These are phyloP conservation scores for Syngnathus acus DNA, from an alignment of 2,797 vertebrate genomes.

Conservation along the genomic window DNA sequence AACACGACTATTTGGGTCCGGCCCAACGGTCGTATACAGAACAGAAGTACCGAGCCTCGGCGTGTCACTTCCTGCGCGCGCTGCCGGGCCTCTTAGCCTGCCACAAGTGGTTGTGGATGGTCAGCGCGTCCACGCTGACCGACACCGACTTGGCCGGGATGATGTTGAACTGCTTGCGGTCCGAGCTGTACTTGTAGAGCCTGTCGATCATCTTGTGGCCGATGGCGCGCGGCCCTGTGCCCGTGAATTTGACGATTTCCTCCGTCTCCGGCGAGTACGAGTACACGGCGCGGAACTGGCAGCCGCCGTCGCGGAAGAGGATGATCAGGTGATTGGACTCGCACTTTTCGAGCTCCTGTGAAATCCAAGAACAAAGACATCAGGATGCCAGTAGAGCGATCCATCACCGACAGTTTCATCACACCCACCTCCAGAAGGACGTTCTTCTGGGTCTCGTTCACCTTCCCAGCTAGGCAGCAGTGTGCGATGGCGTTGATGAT, in stretches of 20 bases:
- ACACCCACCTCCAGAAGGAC: constrained; percentile 83
- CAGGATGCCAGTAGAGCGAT: neutral
- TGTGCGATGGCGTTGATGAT: constrained; percentile 95
- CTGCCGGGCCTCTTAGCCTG: constrained; percentile 85
- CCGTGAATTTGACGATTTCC: constrained; percentile 87
- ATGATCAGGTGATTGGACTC: constrained; percentile 99
- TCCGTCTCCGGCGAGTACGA: constrained; percentile 89
- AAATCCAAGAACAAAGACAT: constrained; percentile 5
- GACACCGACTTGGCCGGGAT: constrained; percentile 96
- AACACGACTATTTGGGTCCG: constrained; percentile 44
- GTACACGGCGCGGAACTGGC: constrained; percentile 92
- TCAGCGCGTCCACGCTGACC: constrained; percentile 90
- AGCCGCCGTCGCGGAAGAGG: constrained; percentile 91
- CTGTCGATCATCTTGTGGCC: constrained; percentile 94
- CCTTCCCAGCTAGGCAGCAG: constrained; percentile 95
- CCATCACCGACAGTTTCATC: neutral
- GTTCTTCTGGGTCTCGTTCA: constrained; percentile 91
- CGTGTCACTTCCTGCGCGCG: constrained; percentile 73
- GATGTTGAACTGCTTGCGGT: constrained; percentile 91
- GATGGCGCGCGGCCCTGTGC: constrained; percentile 85
- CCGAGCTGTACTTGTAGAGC: constrained; percentile 95
- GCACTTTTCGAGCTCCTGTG: constrained; percentile 89
- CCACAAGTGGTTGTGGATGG: constrained; percentile 95
- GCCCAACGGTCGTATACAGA: constrained; percentile 34
- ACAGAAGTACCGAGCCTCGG: constrained; percentile 1